Evolutionary conservation across 2,797 vertebrate species (phyloP), one percentile per base, ranked within the genome.

Genomic region (Halcyon leucocephala): DNA sequence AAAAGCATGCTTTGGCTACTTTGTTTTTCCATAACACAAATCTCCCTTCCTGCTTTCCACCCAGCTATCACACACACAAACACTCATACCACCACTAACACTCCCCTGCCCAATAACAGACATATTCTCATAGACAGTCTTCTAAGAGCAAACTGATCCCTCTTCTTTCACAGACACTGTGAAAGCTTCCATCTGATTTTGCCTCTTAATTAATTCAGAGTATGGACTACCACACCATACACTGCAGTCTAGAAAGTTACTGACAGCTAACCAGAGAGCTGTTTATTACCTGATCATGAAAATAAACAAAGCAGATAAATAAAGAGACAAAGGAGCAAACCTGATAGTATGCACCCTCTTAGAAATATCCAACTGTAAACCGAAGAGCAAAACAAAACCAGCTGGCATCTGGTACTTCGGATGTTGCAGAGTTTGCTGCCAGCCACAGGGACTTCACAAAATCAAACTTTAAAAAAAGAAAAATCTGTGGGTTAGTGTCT

Each of bases 371-470:
- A 67, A 61, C 60, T 37, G 48, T 71, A 92, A 87, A 92, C 33
- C 15, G 74, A 84, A 86, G 14, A 82, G 39, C 54, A 86, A 90
- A 93, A 42, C 60, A 93, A 91, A 95, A 54, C 33, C 90, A 89
- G 8, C 55, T 90, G 64, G 20, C 41, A 71, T 61, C 70, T 86
- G 82, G 54, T 39, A 48, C 33, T 86, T 66, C 2, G 14, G 48
- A 90, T 10, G 2, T 48, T 90, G 29, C 19, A 67, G 84, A 74
- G 4, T 41, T 84, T 89, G 55, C 73, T 95, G 48, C 67, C 78
- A 85, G 67, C 28, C 51, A 77, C 20, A 44, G 44, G 24, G 25
- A 17, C 29, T 89, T 35, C 64, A 79, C 52, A 82, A 85, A 94
- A 93, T 22, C 54, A 82, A 85, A 79, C 58, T 57, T 70, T 12